These are phyloP conservation scores for Philereme transversata DNA, from an alignment of 2,888 invertebrate genomes.

Conservation along the genomic window DNA sequence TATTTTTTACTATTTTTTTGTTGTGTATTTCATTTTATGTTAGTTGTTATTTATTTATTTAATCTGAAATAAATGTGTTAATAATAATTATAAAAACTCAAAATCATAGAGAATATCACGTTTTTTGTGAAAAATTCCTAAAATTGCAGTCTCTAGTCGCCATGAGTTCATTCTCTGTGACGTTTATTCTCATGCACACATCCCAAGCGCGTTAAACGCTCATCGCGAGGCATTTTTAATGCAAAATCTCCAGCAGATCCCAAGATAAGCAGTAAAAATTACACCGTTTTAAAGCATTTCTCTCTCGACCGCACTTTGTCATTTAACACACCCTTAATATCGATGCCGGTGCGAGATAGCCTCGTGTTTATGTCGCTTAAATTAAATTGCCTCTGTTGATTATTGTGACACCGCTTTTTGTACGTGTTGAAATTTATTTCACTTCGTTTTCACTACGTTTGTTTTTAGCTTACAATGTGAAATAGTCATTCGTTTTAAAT, in stretches of 20 bases:
- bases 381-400: slow-evolving; percentile 79
- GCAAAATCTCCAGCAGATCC: slow-evolving; percentile 63
- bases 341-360: slow-evolving; percentile 77
- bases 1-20: too few relatives aligned
- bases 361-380: slow-evolving; percentile 78
- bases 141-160: neutral
- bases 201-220: slow-evolving; percentile 57
- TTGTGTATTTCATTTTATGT: too few relatives aligned
- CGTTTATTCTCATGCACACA: slow-evolving; percentile 1
- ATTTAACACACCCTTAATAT: slow-evolving; percentile 79
- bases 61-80: too few relatives aligned
- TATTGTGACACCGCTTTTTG: slow-evolving; percentile 75
- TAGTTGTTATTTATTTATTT: too few relatives aligned
- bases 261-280: slow-evolving; percentile 74
- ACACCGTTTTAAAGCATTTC: slow-evolving; percentile 75
- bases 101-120: too few relatives aligned
- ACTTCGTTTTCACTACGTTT: slow-evolving; percentile 47
- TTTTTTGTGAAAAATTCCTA: too few relatives aligned
- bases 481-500: slow-evolving; percentile 20
- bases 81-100: too few relatives aligned
- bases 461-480: slow-evolving; percentile 18
- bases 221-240: slow-evolving; percentile 65
- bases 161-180: neutral
- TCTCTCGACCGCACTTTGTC: slow-evolving; percentile 75
- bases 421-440: slow-evolving; percentile 68